These are phyloP conservation scores for Denticeps clupeoides DNA, from an alignment of 2,797 vertebrate species.

Conservation along the genomic window DNA sequence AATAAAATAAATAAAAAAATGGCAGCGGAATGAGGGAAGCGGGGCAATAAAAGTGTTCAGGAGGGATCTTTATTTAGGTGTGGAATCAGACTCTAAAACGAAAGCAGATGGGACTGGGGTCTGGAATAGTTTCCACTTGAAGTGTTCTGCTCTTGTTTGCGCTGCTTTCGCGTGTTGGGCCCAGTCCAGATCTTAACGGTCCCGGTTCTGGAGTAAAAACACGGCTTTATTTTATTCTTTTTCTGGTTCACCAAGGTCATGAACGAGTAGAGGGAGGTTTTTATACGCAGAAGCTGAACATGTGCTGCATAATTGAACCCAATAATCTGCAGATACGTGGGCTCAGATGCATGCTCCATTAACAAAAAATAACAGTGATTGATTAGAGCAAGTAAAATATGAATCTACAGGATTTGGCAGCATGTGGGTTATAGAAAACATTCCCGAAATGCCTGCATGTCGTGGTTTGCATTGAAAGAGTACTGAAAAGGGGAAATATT, in stretches of 20 bases:
- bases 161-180: slow-evolving; percentile 41
- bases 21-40: slow-evolving; percentile 22
- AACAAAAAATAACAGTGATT: no score
- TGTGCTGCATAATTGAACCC: no score
- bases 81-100: slow-evolving; percentile 58
- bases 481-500: no score
- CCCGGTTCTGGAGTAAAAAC: slow-evolving; percentile 35
- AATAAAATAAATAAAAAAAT: slow-evolving; percentile 23
- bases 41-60: slow-evolving; percentile 45
- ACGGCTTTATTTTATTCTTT: slow-evolving; percentile 18
- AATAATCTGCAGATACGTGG: no score
- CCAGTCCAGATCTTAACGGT: slow-evolving; percentile 42
- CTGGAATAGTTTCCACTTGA: slow-evolving; percentile 69
- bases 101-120: slow-evolving; percentile 61
- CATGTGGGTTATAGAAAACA: no score
- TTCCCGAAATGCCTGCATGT: no score
- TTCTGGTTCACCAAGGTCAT: neutral
- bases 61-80: slow-evolving; percentile 68
- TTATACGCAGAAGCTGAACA: slow-evolving; percentile 3
- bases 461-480: no score
- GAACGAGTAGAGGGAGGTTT: neutral
- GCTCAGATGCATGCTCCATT: no score
- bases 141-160: slow-evolving; percentile 49
- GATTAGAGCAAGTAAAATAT: no score
- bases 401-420: no score